Base-by-base conservation (phyloP, 2,888 invertebrate genomes). In the Cinara cedri region DNA sequence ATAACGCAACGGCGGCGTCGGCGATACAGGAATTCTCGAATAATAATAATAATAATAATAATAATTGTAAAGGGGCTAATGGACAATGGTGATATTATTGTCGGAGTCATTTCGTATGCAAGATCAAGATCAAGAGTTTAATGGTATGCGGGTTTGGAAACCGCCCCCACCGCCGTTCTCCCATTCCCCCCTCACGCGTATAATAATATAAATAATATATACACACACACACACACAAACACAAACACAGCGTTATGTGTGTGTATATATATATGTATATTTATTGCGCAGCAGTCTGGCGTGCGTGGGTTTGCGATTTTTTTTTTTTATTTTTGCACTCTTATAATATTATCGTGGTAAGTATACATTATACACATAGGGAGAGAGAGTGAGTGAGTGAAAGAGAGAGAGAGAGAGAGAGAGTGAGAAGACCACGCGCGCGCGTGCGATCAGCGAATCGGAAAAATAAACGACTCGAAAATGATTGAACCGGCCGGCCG, bases 71-170 rank as follows among this genome's bases (percentile, higher is more conserved):
- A 51, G 34, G 78, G 68, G 46, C 57, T 68, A 68, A 78, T 68
- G 66, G 78, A 78, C 78, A 78, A 78, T 78, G 68, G 78, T 55
- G 60, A 78, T 78, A 78, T 78, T 78, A 78, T 78, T 78, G 78
- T 55, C 78, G 78, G 26, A 70, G 70, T 78, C 68, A 60, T 78
- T 78, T 70, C 51, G 78, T 60, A 78, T 70, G 78, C 78, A 70
- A 78, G 78, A 78, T 78, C 78, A 78, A 78, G 78, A 78, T 78
- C 78, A 60, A 70, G 78, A 68, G 68, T 78, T 70, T 62, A 78
- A 78, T 78, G 70, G 70, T 70, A 78, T 78, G 78, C 78, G 10
- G 51, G 66, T 60, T 78, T 9, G 46, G 68, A 76, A 65, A 42
- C 34, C 62, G 42, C 34, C 55, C n/a, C 42, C 13, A 24, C 24